phyloP scores from a whole-genome alignment of 64 coral and sea anemone genomes.

The Stichodactyla helianthus region DNA sequence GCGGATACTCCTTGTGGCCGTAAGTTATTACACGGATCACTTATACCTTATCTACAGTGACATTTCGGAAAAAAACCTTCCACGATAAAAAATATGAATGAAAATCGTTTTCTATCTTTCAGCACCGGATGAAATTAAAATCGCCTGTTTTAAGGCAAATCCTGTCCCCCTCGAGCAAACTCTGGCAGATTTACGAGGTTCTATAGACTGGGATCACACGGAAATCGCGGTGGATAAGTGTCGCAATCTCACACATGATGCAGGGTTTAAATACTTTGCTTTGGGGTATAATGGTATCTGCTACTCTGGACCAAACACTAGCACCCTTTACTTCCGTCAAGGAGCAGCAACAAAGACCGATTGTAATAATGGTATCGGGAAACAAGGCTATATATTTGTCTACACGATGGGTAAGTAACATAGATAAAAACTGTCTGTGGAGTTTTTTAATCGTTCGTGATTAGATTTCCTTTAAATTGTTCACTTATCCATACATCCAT shows the following conservation, averaged over 20 bases:
- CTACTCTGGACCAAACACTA: conserved; percentile 21
- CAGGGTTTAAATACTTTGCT: conserved; percentile 37
- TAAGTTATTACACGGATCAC: conserved; percentile 3
- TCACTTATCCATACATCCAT: too few species aligned
- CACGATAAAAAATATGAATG: too few species aligned
- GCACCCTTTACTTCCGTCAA: background rate
- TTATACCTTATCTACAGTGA: too few species aligned
- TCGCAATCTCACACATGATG: background rate
- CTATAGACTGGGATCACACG: conserved; percentile 27
- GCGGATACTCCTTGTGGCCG: conserved; percentile 43
- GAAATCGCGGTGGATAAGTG: conserved; percentile 29
- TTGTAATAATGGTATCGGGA: background rate
- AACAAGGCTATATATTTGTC: background rate
- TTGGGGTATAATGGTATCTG: conserved; percentile 35
- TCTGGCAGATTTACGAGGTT: conserved; percentile 12
- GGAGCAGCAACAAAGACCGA: background rate
- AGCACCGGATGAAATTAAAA: background rate
- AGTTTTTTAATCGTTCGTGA: background rate
- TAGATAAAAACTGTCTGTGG: background rate
- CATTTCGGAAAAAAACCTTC: too few species aligned
- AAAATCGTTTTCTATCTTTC: background rate
- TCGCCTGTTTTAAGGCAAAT: conserved; percentile 12
- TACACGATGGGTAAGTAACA: conserved; percentile 10
- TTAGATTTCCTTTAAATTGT: too few species aligned
- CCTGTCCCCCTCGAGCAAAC: conserved; percentile 24